Evolutionary conservation across 2,888 invertebrate genomes (phyloP), one percentile per base, ranked within the genome.

Genomic region (Seira ritae): DNA sequence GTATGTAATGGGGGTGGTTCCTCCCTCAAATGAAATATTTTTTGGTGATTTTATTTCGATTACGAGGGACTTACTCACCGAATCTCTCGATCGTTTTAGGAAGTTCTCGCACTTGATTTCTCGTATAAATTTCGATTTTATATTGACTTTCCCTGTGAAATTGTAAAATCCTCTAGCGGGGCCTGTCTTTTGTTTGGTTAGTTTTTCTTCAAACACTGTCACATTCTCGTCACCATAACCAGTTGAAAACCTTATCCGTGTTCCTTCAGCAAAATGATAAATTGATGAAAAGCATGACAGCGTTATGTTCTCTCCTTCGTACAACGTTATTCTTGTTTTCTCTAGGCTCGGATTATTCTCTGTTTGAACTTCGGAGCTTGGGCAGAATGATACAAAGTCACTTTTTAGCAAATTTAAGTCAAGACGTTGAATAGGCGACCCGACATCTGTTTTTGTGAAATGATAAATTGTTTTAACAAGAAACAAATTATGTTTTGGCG

Each of bases 261-360:
- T 75, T 19, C 75, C 85, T 4, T 12, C 22, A 4, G 82, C 50
- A 66, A 81, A 82, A 60, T 68, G 70, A 19, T 85, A 85, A 0
- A 75, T 20, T 0, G 85, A 85, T 2, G 75, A 46, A 2, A 71
- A 2, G 31, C 85, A 85, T 4, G 55, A 65, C 2, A 82, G 66
- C 2, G 74, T 66, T 3, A 73, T 8, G 4, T 67, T 81, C 65
- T 85, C 73, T 31, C 81, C 81, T 23, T n/a, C 22, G 24, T 85
- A 85, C 6, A 77, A 8, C 0, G 46, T 22, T 4, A 73, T 6
- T 69, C 37, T 37, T 6, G 8, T 37, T 69, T 1, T 37, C 17
- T 37, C 23, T 4, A 19, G 3, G 55, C 22, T 23, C 6, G 12
- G 12, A 42, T 42, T 12, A 42, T n/a, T 3, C 62, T 19, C 42